Base-by-base conservation (phyloP, 2,888 invertebrate species). In the Tetanocera ferruginea region DNA sequence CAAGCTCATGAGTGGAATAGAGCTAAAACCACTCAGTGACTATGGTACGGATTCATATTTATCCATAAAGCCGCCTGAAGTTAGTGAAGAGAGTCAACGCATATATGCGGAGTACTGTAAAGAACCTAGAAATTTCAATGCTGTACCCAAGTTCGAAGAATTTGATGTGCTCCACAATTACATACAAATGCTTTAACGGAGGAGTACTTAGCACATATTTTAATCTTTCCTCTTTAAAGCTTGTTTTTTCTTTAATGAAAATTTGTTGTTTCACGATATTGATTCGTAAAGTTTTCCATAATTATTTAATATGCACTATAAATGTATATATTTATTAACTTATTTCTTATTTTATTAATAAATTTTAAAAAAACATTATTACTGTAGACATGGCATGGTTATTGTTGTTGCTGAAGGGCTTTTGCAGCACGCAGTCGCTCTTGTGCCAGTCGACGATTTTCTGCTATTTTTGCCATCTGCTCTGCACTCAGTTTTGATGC, bases 401-500 rank as follows among this genome's bases (percentile, higher is more conserved):
- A 25, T 52, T 80, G 72, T 19, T 80, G 78, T 66, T 79, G 78
- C 0, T 80, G 76, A 23, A 81, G 43, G 11, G 79, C 69, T 81
- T 80, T 75, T 86, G 82, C 57, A 0, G 92, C 92, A n/a, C 92
- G 90, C 71, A 93, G 89, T 80, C 92, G 91, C 85, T 94, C 93
- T 87, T 93, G 91, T 0, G 95, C 95, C 66, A 93, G 80, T 83
- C 91, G 91, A 72, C 93, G 91, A 85, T 95, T 96, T 81, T 91
- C 91, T 31, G 94, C 91, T 89, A 95, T 93, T 84, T 93, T 92
- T 73, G 94, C 92, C 82, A 92, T 91, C 84, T 94, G 93, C 80
- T 94, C 95, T 1, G 93, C 92, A 2, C 91, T 91, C 14, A 93
- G 84, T 67, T 84, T 82, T 5, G 84, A 83, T 11, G 81, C 43